These are phyloP conservation scores for Mesochorus sp. DNA, from an alignment of 2,888 invertebrate species.

Conservation along the genomic window DNA sequence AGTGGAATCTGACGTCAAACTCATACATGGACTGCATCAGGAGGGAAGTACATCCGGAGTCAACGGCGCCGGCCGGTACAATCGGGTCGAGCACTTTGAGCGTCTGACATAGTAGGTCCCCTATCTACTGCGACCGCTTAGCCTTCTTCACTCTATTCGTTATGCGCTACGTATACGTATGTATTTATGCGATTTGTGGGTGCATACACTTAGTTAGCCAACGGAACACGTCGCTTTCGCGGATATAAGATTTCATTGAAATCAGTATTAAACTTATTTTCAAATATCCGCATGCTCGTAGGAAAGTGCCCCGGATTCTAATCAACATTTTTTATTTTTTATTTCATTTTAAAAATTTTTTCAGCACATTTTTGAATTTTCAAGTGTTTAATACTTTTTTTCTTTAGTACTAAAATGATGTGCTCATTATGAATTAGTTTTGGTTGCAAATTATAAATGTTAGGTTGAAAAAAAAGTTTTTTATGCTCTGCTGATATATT, in stretches of 20 bases:
- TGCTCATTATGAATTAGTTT: too few relatives aligned
- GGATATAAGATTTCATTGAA: constrained; percentile 10
- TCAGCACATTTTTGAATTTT: too few relatives aligned
- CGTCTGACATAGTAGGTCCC: constrained; percentile 49
- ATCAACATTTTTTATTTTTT: too few relatives aligned
- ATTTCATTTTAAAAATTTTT: too few relatives aligned
- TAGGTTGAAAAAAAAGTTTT: too few relatives aligned
- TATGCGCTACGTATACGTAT: neutral
- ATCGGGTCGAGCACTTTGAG: constrained; percentile 66
- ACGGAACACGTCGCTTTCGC: constrained; percentile 63
- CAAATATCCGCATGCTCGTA: constrained; percentile 18
- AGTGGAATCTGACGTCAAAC: constrained; percentile 21
- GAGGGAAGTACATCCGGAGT: constrained; percentile 62
- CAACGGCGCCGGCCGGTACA: constrained; percentile 40
- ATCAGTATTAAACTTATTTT: constrained; percentile 25
- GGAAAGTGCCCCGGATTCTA: constrained; percentile 26
- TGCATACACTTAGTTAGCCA: constrained; percentile 12
- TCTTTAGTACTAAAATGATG: too few relatives aligned
- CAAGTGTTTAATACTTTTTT: too few relatives aligned
- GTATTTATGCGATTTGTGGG: neutral
- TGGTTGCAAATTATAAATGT: too few relatives aligned
- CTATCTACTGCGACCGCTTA: constrained; percentile 44
- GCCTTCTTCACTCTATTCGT: constrained; percentile 18
- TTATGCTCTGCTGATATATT: too few relatives aligned
- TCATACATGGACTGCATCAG: neutral